These are phyloP conservation scores for Narcine bancroftii DNA, from an alignment of 2,113 vertebrate species.

Conservation along the genomic window DNA sequence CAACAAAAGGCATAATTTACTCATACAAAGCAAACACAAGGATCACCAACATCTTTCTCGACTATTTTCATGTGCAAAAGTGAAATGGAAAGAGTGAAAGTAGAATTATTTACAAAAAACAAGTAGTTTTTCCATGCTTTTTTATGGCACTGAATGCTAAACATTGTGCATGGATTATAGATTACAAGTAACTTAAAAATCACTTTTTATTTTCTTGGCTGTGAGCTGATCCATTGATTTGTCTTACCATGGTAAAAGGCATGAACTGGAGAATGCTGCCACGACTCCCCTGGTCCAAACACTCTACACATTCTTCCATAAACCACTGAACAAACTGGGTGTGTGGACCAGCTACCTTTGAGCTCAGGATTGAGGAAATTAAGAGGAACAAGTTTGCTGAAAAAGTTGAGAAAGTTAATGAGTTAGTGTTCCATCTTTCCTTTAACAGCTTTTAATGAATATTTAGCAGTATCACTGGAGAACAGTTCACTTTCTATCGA, in stretches of 20 bases:
- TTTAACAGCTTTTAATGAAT: neutral
- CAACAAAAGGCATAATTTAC: neutral
- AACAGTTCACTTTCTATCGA: neutral
- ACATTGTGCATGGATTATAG: neutral
- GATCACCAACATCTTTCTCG: neutral
- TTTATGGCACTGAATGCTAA: neutral
- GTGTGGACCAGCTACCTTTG: slow-evolving; percentile 82
- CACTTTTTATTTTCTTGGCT: neutral
- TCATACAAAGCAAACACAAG: neutral
- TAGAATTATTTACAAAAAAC: neutral
- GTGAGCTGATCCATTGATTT: neutral
- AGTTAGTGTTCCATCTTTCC: neutral
- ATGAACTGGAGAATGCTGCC: slow-evolving; percentile 94
- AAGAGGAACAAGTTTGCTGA: slow-evolving; percentile 93
- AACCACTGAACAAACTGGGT: slow-evolving; percentile 98
- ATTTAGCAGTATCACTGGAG: neutral
- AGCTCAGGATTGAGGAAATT: slow-evolving; percentile 83
- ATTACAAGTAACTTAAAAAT: neutral
- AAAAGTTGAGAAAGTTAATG: neutral
- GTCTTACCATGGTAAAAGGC: slow-evolving; percentile 91
- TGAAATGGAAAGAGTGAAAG: neutral
- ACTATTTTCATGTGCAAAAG: neutral
- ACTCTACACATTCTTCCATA: slow-evolving; percentile 92
- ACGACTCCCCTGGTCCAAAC: slow-evolving; percentile 82
- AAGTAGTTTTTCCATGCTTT: neutral